Evolutionary conservation across 53 echinoderm and acorn worm genomes (phyloP), one percentile per base, ranked within the genome.

Genomic region (Crossaster papposus): DNA sequence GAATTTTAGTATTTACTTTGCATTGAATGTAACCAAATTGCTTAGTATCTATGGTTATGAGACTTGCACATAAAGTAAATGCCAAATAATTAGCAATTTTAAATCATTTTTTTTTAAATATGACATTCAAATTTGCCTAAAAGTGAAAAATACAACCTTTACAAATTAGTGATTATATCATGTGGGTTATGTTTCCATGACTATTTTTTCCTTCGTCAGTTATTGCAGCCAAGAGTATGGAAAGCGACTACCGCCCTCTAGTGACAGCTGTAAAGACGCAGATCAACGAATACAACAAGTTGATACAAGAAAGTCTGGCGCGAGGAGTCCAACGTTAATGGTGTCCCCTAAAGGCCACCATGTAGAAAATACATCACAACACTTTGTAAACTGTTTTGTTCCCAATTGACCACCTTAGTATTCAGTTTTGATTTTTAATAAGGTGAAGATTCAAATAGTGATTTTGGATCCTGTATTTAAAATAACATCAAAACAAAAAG

Each of bases 191-290:
- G 3, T 4, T 55, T 79, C 58, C 53, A 12, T 54, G 58, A 51
- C 62, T 11, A 12, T 81, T 72, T 85, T 85, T 78, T 44, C 0
- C 64, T 86, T 17, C 44, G 68, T 24, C 93, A 97, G 97, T 97
- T 75, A 97, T 97, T 23, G 97, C 97, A 23, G 88, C 95, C 22
- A 97, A 97, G 92, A 92, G 97, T 77, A 95, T 94, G 91, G 97
- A 97, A 79, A 94, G 95, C 70, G 97, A 97, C 84, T 97, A 95
- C 94, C 95, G 95, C 83, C 97, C 97, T 88, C 93, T 95, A 14
- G 90, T 97, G 88, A 72, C 90, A 33, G 94, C 70, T 70, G 90
- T 97, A 50, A 94, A 94, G 82, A 90, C 89, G 3, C 92, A 95
- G 58, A 85, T 97, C 33, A 79, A 81, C 32, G 97, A 97, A 23